A percentile compares a stretch with the other conserved stretches of the same genome.
These are phyloP conservation scores for Lepidocolaptes lacrymiger DNA, from an alignment of 2,797 vertebrate species.

Conservation along the genomic window DNA sequence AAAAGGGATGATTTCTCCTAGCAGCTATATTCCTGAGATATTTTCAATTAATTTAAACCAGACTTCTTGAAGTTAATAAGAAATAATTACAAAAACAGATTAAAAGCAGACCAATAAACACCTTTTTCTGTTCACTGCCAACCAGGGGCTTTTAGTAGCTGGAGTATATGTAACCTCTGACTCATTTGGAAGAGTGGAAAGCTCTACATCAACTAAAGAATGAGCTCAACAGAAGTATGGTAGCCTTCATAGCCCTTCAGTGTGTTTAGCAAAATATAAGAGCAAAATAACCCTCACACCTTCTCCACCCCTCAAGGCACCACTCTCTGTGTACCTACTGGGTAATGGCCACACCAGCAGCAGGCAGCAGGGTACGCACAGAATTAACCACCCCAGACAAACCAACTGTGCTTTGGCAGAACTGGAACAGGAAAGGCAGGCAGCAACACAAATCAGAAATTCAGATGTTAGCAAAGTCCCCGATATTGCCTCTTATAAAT, in stretches of 20 bases:
- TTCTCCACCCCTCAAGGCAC: neutral
- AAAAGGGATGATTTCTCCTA: neutral
- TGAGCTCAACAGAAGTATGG: neutral
- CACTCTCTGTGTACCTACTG: rapidly evolving
- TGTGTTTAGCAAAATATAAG: neutral
- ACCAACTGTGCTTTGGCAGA: neutral
- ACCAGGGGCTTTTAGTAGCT: neutral
- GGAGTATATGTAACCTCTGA: neutral
- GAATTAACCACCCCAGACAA: neutral
- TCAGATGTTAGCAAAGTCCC: neutral
- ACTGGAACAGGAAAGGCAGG: neutral
- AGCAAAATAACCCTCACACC: neutral
- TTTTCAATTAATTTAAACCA: neutral
- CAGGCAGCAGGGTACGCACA: neutral
- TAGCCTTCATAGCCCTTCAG: neutral
- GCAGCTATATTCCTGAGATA: neutral
- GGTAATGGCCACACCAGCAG: neutral
- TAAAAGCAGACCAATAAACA: neutral
- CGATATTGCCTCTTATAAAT: neutral
- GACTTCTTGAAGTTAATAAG: neutral
- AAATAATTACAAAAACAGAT: neutral
- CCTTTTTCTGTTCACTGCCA: neutral
- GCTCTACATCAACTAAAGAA: neutral
- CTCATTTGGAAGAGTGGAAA: neutral
- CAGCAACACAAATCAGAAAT: neutral